Conservation (phyloP, 2,888 invertebrate genomes). For the Euproctis similis region DNA sequence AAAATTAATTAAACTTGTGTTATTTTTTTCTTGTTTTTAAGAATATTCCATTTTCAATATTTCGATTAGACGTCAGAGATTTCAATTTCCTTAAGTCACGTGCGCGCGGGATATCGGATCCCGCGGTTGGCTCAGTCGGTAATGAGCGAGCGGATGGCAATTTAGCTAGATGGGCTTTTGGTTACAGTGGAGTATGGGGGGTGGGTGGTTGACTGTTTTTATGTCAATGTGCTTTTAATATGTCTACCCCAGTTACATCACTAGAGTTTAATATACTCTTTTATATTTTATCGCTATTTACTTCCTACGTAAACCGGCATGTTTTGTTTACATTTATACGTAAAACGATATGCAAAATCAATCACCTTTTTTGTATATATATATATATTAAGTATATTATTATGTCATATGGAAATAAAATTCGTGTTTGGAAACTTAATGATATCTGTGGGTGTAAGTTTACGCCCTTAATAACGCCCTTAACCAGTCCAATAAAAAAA, state of each 20-base stretch:
- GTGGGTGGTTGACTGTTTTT: conserved; percentile 56
- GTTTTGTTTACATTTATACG: too few relatives aligned
- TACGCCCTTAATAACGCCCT: too few relatives aligned
- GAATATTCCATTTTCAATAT: conserved; percentile 58
- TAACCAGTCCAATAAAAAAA: too few relatives aligned
- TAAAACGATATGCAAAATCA: too few relatives aligned
- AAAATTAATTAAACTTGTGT: too few relatives aligned
- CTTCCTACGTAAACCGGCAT: too few relatives aligned
- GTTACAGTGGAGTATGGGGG: conserved; percentile 45
- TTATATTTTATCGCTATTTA: conserved; percentile 26
- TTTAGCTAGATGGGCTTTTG: conserved; percentile 70
- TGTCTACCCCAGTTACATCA: conserved; percentile 36
- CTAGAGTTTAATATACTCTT: conserved; percentile 21
- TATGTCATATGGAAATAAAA: too few relatives aligned
- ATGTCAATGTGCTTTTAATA: conserved; percentile 61
- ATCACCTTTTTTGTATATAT: too few relatives aligned
- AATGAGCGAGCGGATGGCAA: conserved; percentile 73
- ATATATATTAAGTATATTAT: too few relatives aligned
- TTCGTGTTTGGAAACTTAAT: too few relatives aligned
- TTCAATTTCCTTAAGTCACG: conserved; percentile 75
- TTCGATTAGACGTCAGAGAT: conserved; percentile 73
- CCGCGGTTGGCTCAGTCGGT: conserved; percentile 67
- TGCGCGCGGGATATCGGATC: conserved; percentile 68
- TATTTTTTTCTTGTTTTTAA: too few relatives aligned
- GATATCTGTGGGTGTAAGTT: too few relatives aligned